Evolutionary conservation across 2,797 vertebrate genomes (phyloP), one percentile per base, ranked within the genome.

Genomic region (Geotrypetes seraphini): DNA sequence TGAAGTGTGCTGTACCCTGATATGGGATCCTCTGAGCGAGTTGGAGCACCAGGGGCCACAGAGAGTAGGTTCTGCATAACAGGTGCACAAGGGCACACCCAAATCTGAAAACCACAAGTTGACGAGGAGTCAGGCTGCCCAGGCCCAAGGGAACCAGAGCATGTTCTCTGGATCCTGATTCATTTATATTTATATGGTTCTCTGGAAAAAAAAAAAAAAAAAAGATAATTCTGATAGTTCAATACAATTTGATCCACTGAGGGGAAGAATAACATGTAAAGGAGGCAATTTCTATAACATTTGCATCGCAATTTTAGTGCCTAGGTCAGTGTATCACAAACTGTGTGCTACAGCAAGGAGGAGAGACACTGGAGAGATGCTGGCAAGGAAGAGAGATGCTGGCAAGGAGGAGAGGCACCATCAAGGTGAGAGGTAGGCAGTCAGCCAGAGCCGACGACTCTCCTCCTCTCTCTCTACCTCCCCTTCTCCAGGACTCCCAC

Each of bases 21-120:
- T 12, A 22, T 2, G 87, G 86, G 33, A 90, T 36, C 0, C 65
- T 63, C 48, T 76, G 77, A 30, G 86, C 80, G 64, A 79, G 49
- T 3, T 87, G 53, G 31, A 91, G 73, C 17, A 79, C 60, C 21
- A 81, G 52, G 1, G 69, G 57, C 16, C 79, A 82, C 32, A 82
- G 80, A 18, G 36, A 39, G 16, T 65, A 58, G 28, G 50, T 42
- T 38, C 35, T 60, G 41, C 61, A 63, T 13, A 89, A 70, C 42
- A 84, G 45, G 33, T 60, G 63, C 40, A 81, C 45, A 37, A 88
- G 64, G 15, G 76, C 71, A 45, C 84, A 84, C 33, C 85, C 88
- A 42, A 89, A 87, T 15, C 81, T 54, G 58, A 84, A 90, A 34
- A 88, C 36, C 2, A 81, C 66, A 2, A 78, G 78, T 54, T 80